phyloP scores from a whole-genome alignment of 2,888 invertebrate species.

The Meghimatium bilineatum region DNA sequence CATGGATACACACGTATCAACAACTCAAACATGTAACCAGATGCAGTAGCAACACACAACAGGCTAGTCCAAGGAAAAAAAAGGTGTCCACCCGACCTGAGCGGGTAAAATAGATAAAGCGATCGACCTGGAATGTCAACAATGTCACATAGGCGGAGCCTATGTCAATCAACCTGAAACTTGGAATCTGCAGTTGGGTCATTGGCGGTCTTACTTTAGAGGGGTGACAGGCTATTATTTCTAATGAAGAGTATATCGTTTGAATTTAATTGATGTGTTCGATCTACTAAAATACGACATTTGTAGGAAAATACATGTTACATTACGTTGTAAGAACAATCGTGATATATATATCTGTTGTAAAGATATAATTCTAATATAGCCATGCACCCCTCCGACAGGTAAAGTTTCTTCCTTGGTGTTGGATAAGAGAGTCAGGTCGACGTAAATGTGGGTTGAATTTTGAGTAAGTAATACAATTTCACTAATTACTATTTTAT shows the following conservation, averaged over 20 bases:
- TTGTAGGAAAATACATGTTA: neutral
- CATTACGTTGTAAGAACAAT: too few relatives aligned
- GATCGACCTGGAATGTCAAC: slow-evolving; percentile 64
- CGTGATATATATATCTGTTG: neutral
- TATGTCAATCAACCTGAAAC: slow-evolving; percentile 59
- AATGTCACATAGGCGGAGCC: slow-evolving; percentile 61
- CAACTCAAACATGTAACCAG: too few relatives aligned
- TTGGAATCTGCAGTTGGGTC: slow-evolving; percentile 50
- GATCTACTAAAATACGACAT: neutral
- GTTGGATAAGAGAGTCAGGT: slow-evolving; percentile 42
- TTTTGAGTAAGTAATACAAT: slow-evolving; percentile 38
- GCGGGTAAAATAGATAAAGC: slow-evolving; percentile 47
- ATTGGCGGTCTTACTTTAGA: slow-evolving; percentile 22
- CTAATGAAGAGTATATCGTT: neutral
- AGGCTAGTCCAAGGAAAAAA: too few relatives aligned
- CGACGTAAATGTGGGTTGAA: slow-evolving; percentile 33
- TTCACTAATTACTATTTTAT: neutral
- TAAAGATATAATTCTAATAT: neutral
- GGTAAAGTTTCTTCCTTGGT: slow-evolving; percentile 30
- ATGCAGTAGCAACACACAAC: too few relatives aligned
- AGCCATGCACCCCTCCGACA: slow-evolving; percentile 32
- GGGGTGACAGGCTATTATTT: slow-evolving; percentile 47
- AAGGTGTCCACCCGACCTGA: too few relatives aligned
- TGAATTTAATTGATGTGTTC: neutral
- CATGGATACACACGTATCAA: too few relatives aligned